Conservation (phyloP, 2,113 vertebrate genomes). For the Dipodomys spectabilis region DNA sequence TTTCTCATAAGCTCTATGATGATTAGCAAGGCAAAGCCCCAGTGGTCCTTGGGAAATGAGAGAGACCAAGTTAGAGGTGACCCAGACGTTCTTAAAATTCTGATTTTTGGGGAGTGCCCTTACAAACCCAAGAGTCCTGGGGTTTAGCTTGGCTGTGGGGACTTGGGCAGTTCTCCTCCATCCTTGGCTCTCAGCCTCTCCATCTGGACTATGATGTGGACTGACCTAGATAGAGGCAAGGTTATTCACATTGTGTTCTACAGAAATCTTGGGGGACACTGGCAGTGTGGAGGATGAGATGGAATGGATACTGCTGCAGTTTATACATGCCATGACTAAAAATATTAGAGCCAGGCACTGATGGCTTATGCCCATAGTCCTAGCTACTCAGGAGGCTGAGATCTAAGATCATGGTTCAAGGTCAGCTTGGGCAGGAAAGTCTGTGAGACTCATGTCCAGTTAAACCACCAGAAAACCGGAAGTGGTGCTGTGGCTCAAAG, state of each 20-base stretch:
- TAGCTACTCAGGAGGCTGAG: too few species aligned
- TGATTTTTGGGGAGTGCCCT: not conserved
- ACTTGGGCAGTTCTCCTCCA: not conserved
- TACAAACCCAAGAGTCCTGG: not conserved
- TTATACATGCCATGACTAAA: not conserved
- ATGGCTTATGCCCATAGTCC: too few species aligned
- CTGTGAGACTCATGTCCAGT: too few species aligned
- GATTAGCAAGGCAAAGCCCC: not conserved
- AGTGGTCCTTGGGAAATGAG: slow-evolving; percentile 9
- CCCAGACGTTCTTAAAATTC: not conserved
- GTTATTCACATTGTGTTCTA: slow-evolving; percentile 23
- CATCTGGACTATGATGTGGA: not conserved
- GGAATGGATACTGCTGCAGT: not conserved
- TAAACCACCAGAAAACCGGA: too few species aligned
- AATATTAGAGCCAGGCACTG: not conserved
- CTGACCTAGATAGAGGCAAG: not conserved
- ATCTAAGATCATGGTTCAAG: too few species aligned
- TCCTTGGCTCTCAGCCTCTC: slow-evolving; percentile 32
- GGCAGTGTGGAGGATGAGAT: not conserved
- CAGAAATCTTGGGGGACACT: not conserved
- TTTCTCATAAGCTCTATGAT: not conserved
- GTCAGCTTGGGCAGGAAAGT: too few species aligned
- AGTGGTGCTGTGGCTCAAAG: too few species aligned
- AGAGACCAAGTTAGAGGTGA: not conserved
- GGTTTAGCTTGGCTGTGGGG: not conserved